Conservation (phyloP, 2,888 invertebrate genomes). For the Nomada ferruginata region DNA sequence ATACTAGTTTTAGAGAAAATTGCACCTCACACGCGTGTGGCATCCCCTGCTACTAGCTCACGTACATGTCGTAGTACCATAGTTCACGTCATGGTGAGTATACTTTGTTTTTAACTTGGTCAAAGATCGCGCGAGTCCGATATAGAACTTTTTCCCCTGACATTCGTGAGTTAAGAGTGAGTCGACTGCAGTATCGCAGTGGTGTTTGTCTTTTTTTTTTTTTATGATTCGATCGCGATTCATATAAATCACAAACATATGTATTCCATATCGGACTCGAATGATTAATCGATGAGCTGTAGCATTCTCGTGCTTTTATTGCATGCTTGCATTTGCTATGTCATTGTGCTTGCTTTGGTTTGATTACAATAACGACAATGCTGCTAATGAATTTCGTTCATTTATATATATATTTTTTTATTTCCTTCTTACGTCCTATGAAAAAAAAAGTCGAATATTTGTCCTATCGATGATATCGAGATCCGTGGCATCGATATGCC, state of each 20-base stretch:
- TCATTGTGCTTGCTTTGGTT: slow-evolving; percentile 66
- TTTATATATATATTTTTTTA: background rate
- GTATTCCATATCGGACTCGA: slow-evolving; percentile 40
- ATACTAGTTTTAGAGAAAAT: slow-evolving; percentile 69
- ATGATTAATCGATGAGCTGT: slow-evolving; percentile 28
- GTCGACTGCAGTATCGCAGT: too few relatives aligned
- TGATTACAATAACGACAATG: slow-evolving; percentile 8
- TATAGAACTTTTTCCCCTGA: slow-evolving; percentile 12
- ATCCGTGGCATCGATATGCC: background rate
- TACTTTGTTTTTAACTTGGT: slow-evolving; percentile 77
- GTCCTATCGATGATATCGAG: background rate
- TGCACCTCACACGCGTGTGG: slow-evolving; percentile 75
- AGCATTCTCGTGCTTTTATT: slow-evolving; percentile 33
- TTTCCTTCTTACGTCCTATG: too few relatives aligned
- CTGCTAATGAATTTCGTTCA: background rate
- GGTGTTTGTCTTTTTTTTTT: background rate
- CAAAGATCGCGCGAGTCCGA: slow-evolving; percentile 46
- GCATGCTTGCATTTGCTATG: slow-evolving; percentile 57
- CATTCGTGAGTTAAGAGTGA: too few relatives aligned
- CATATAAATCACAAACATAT: background rate
- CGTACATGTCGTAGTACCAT: slow-evolving; percentile 77
- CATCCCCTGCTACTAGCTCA: slow-evolving; percentile 75
- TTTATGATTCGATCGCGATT: background rate
- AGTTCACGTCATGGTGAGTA: slow-evolving; percentile 80
- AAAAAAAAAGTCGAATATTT: background rate